Conservation (phyloP, 2,888 invertebrate species). For the Cryptus viduatorius region DNA sequence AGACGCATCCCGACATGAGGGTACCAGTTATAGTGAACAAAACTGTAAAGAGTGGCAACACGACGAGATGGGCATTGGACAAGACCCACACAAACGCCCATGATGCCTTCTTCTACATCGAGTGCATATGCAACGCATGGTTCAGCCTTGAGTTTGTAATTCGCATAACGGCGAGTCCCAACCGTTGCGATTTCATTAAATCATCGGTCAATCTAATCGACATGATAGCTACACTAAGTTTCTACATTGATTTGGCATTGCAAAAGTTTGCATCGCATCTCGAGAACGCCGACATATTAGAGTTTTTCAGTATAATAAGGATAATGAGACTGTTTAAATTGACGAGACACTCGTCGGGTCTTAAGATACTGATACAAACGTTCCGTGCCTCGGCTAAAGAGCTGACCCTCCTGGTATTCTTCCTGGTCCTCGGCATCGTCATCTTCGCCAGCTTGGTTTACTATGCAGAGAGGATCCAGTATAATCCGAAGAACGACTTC, state of each 20-base stretch:
- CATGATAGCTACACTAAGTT: conserved; percentile 99
- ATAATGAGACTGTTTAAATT: conserved; percentile 99
- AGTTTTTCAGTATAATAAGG: conserved; percentile 98
- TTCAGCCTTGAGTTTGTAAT: conserved; percentile 98
- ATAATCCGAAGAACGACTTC: conserved; percentile 98
- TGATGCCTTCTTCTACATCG: conserved; percentile 98
- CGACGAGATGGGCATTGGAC: conserved; percentile 94
- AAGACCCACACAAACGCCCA: conserved; percentile 98
- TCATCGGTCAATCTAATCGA: conserved; percentile 99
- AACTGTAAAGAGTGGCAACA: conserved; percentile 91
- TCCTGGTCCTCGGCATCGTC: conserved; percentile 96
- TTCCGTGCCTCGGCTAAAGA: conserved; percentile 99
- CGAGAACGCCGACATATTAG: conserved; percentile 97
- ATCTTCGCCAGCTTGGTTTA: conserved; percentile 99
- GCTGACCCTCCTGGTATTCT: conserved; percentile 97
- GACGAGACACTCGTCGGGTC: conserved; percentile 98
- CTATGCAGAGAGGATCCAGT: conserved; percentile 98
- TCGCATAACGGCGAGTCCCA: conserved; percentile 96
- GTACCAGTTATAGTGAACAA: conserved; percentile 95
- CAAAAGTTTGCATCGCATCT: conserved; percentile 96
- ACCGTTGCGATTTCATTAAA: conserved; percentile 97
- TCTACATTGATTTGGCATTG: conserved; percentile 97
- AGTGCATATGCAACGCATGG: conserved; percentile 99
- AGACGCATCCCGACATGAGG: conserved; percentile 99
- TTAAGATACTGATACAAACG: conserved; percentile 99